phyloP scores from a whole-genome alignment of 2,888 invertebrate genomes.

The Herminia tarsipennalis region DNA sequence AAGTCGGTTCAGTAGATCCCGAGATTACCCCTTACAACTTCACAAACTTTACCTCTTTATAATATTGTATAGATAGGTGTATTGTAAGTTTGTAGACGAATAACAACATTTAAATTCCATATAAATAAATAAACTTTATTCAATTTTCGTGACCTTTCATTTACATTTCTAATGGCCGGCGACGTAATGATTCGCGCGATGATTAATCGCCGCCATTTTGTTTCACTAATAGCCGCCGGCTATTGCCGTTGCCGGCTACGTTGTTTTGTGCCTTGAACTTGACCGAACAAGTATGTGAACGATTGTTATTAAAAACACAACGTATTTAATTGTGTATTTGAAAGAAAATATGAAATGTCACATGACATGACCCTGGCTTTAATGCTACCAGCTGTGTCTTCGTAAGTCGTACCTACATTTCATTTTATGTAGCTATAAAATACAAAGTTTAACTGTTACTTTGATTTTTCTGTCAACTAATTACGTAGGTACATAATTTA shows the following conservation, averaged over 20 bases:
- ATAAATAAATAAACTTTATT: constrained; percentile 22
- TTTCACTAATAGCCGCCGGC: constrained; percentile 28
- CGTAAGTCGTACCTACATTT: no score
- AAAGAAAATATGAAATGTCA: neutral
- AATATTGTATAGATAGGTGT: no score
- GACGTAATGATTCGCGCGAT: constrained; percentile 28
- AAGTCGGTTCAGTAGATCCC: no score
- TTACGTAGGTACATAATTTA: no score
- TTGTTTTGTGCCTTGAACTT: constrained; percentile 52
- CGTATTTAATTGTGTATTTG: constrained; percentile 8
- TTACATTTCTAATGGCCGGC: constrained; percentile 40
- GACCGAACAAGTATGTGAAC: constrained; percentile 32
- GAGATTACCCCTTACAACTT: no score
- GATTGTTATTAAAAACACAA: constrained; percentile 5
- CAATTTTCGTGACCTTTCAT: constrained; percentile 43
- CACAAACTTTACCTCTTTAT: no score
- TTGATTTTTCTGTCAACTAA: no score
- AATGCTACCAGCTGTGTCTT: no score
- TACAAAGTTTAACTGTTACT: no score
- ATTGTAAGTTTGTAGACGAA: neutral
- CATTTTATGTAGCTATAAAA: no score
- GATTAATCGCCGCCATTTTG: constrained; percentile 45
- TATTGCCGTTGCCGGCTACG: constrained; percentile 8
- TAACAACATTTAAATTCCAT: constrained; percentile 25
- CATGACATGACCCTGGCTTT: no score